Base-by-base conservation (phyloP, 2,888 invertebrate species). In the Melanotus villosus region DNA sequence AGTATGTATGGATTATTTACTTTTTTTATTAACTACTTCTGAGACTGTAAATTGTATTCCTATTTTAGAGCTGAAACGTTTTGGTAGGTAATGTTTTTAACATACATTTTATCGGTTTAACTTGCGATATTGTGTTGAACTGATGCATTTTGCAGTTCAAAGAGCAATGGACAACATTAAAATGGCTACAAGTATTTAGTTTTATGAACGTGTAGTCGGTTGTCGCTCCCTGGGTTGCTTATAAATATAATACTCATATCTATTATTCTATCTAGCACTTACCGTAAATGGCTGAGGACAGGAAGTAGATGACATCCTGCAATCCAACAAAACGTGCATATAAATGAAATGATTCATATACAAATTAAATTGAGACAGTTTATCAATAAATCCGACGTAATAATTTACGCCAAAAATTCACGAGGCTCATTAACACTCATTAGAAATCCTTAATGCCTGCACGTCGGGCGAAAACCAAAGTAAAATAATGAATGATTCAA, bases 301-400 rank as follows among this genome's bases (percentile, higher is more conserved):
- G 96, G 94, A 79, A 96, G 89, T 54, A 97, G 89, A 84, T 95
- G 95, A 80, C 97, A 89, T 82, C 96, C 96, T 96, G 90, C 71
- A 91, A 90, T 76, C 74, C 77, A 76, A 63, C 59, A 68, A 59
- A 68, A 77, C 74, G 67, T 80, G 57, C 47, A 68, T 64, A 54
- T 54, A 62, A 77, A 78, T 79, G 77, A n/a, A 75, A 62, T 69
- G 56, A 70, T 47, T 65, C 57, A 70, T 26, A 32, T 10, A 38
- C 30, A 47, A 54, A 26, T 26, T 34, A n/a, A n/a, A 50, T 52
- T 32, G 52, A 32, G 12, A 34, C 18, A n/a, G 32, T 56, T n/a
- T 50, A 21, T 45, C 38, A 47, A 34, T 59, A 30, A 41, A 54
- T 23, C 14, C 9, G 21, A 21, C 21, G 21, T 3, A 47, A 23